These are phyloP conservation scores for Crocuta crocuta DNA, from an alignment of 2,113 vertebrate species.

Conservation along the genomic window DNA sequence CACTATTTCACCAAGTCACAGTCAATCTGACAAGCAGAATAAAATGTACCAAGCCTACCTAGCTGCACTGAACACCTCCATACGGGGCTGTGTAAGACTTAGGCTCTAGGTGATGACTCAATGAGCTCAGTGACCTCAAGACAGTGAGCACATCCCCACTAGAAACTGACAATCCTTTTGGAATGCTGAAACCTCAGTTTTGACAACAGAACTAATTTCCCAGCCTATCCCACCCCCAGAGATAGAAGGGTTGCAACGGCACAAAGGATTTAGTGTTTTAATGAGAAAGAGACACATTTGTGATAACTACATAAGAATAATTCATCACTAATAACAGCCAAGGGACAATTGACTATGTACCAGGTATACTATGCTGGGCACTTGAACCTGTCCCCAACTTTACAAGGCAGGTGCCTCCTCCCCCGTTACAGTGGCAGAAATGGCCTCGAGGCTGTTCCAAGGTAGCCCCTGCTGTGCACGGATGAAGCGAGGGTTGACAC, in stretches of 20 bases:
- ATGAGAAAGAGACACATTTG: background rate
- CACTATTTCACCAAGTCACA: background rate
- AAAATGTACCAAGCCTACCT: background rate
- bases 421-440: background rate
- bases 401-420: no score
- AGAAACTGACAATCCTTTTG: background rate
- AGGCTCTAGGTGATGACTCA: background rate
- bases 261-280: background rate
- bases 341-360: background rate
- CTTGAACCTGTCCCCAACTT: background rate
- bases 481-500: background rate
- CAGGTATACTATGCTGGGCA: background rate
- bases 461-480: background rate
- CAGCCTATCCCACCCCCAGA: background rate
- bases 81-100: background rate
- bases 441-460: background rate
- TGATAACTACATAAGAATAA: background rate
- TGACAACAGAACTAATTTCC: background rate
- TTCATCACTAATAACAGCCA: background rate
- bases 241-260: background rate
- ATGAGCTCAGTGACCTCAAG: background rate
- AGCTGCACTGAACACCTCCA: background rate
- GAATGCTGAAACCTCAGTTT: background rate
- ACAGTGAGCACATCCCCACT: accelerated
- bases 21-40: background rate